Base-by-base conservation (phyloP, 2,113 vertebrate species). In the Ciconia boyciana region DNA sequence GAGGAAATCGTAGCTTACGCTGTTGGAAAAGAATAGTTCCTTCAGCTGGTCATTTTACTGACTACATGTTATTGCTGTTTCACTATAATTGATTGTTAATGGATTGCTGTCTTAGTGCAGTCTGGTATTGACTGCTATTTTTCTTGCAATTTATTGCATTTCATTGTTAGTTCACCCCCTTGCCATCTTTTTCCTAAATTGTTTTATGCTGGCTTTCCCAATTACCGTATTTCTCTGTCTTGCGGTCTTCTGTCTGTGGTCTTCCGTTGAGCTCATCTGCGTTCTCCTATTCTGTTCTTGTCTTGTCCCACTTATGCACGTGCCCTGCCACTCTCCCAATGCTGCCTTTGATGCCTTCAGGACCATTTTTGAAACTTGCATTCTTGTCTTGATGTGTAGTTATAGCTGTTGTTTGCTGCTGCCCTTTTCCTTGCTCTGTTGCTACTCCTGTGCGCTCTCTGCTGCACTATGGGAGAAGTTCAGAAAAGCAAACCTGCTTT, bases 61-160 rank as follows among this genome's bases (percentile, higher is more conserved):
- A 48, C 26, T 85, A 16, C 2, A 1, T 94, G 43, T 86, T 90
- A 51, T 36, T 90, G 80, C 43, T 75, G 15, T 94, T 95, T 94
- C 44, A 75, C n/a, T 21, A 0, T 71, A 92, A 95, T 78, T 94
- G 86, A 92, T 88, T 77, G 68, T 64, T 92, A 94, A 92, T 78
- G 36, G 80, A 90, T 94, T 92, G 34, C 71, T 7, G 11, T 83
- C 48, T 36, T 70, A 19, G 24, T 58, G 49, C 72, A 75, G 93
- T 85, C 83, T 95, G 52, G 54, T 90, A 95, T 85, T n/a, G 91
- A 87, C 52, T 57, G 71, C 64, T 78, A 6, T 91, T 82, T 94
- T 85, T 93, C 89, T 90, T 91, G 65, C 43, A 93, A 69, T 88
- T 92, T 74, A 90, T 91, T 85, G 71, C 15, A 41, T 89, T 94